Evolutionary conservation across 2,888 invertebrate species (phyloP).

Genomic region (Drosophila heteroneura): DNA sequence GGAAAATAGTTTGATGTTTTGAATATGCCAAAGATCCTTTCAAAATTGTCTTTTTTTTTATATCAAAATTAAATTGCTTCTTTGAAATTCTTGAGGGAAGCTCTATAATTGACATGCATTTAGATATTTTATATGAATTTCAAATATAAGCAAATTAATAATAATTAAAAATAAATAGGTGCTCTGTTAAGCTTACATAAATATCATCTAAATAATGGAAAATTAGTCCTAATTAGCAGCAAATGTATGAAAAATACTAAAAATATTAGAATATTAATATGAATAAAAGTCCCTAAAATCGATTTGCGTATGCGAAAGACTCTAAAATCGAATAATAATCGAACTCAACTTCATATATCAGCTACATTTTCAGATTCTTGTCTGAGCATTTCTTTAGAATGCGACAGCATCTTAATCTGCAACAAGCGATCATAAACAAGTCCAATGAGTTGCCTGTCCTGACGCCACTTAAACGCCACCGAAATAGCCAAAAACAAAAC

Average conservation of each 20-base stretch:
- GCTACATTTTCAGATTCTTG: not conserved
- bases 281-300: not conserved
- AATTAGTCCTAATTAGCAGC: not conserved
- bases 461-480: conserved; percentile 77
- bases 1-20: conserved; percentile 32
- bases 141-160: not conserved
- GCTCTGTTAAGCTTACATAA: not conserved
- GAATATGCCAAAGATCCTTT: not conserved
- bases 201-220: not conserved
- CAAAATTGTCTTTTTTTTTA: not conserved
- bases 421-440: conserved; percentile 61
- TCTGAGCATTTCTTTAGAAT: conserved; percentile 16
- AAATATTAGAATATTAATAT: not conserved
- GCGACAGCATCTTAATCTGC: conserved; percentile 54
- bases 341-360: not conserved
- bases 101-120: not conserved
- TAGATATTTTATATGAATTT: not conserved
- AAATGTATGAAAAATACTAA: not conserved
- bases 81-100: not conserved
- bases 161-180: not conserved
- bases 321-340: not conserved
- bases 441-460: conserved; percentile 15
- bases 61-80: not conserved
- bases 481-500: conserved; percentile 47
- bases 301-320: not conserved